phyloP scores from a whole-genome alignment of 1,140 invertebrate genomes.

The Aphelenchoides avenae region DNA sequence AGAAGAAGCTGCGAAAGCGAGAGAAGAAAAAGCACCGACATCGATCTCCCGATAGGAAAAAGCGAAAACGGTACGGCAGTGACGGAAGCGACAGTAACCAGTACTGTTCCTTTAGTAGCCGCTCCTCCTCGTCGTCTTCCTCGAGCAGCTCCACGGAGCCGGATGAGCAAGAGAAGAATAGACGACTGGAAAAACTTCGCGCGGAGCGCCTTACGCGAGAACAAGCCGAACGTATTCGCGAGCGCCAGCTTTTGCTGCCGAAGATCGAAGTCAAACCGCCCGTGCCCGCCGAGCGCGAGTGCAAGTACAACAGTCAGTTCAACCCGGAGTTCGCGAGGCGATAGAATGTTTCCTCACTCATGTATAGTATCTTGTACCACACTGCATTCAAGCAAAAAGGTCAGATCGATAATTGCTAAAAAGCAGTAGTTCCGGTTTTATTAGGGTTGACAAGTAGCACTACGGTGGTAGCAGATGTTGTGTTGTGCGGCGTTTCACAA shows the following conservation, averaged over 20 bases:
- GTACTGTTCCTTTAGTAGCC: background rate
- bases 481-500: too few relatives aligned
- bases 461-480: too few relatives aligned
- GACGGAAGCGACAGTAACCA: conserved; percentile 6
- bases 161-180: conserved; percentile 56
- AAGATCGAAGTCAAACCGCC: conserved; percentile 8
- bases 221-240: conserved; percentile 68
- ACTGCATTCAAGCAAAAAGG: too few relatives aligned
- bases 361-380: too few relatives aligned
- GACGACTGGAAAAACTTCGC: conserved; percentile 69
- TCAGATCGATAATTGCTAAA: too few relatives aligned
- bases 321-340: conserved; percentile 78
- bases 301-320: conserved; percentile 86
- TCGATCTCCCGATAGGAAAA: too few relatives aligned
- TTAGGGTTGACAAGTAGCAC: too few relatives aligned
- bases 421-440: too few relatives aligned
- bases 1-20: conserved; percentile 40
- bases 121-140: background rate
- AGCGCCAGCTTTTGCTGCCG: conserved; percentile 8
- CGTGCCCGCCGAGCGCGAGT: conserved; percentile 22
- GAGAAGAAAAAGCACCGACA: background rate
- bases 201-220: conserved; percentile 59
- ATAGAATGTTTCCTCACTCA: conserved; percentile 58
- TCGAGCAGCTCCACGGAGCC: background rate
- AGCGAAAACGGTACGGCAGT: conserved; percentile 20